Base-by-base conservation (phyloP, 1,140 invertebrate species). In the Trissolcus basalis region DNA sequence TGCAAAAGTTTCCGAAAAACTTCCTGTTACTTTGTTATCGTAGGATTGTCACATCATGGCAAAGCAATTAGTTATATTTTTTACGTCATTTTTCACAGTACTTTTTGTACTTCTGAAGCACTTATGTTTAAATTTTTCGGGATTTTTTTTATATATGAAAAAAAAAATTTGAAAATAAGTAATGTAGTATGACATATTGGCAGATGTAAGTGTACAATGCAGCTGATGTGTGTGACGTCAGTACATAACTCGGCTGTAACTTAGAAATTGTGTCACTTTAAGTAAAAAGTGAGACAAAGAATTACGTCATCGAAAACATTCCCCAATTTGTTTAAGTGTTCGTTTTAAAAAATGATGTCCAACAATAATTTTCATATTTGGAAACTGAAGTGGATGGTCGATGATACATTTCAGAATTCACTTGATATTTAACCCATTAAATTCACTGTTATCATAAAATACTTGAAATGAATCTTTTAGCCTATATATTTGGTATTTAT, bases 231-330 rank as follows among this genome's bases (percentile, higher is more conserved):
- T n/a, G n/a, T n/a, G n/a, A n/a, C n/a, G n/a, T n/a, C n/a, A n/a
- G n/a, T n/a, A n/a, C n/a, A n/a, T n/a, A n/a, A n/a, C n/a, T n/a
- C n/a, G n/a, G n/a, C n/a, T n/a, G n/a, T n/a, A n/a, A 59, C 56
- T 59, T 50, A 60, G 53, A 55, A 48, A 73, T 54, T 59, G 50
- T 32, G 54, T 14, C 58, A 51, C 48, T 71, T 50, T 7, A 45
- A 43, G n/a, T n/a, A 58, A 71, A 47, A 63, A 48, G 68, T 63
- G 75, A 83, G 81, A 86, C 82, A 86, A 85, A 84, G 86, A 86
- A 85, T 79, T 74, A 80, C 80, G 84, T 87, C 84, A 85, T 84
- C 72, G 84, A 79, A 83, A 87, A 83, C 71, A 74, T 83, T n/a
- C n/a, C 79, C 82, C 77, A 70, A 79, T 53, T 69, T 58, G 58